Percentiles rank a stretch among this genome's conserved stretches.
Evolutionary conservation across 1,140 invertebrate genomes (phyloP).

Genomic region (Eciton burchellii): DNA sequence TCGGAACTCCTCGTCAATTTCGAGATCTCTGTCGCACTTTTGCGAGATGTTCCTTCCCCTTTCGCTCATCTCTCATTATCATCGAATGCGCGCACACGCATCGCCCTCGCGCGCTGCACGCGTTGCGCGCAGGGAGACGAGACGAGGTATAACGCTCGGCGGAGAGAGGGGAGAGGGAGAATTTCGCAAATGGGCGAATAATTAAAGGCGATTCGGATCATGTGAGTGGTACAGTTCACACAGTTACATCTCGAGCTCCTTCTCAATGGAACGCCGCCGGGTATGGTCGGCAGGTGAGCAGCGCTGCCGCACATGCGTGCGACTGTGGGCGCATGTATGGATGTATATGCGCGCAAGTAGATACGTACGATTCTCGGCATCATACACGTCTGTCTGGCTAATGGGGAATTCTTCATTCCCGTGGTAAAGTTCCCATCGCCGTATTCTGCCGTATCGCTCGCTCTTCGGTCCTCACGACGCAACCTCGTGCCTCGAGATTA

Average conservation of each 20-base stretch:
- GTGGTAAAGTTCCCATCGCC: constrained; percentile 83
- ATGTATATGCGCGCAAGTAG: neutral
- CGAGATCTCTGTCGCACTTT: neutral
- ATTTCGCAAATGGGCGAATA: constrained; percentile 77
- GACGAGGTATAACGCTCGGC: neutral
- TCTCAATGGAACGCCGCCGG: constrained; percentile 76
- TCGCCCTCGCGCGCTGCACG: neutral
- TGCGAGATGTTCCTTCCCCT: constrained; percentile 50
- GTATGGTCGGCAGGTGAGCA: constrained; percentile 66
- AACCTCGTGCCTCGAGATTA: constrained; percentile 69
- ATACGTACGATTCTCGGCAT: neutral
- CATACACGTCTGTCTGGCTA: constrained; percentile 54
- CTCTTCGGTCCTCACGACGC: constrained; percentile 62
- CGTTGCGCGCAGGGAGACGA: neutral
- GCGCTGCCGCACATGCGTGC: no score
- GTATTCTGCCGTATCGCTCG: constrained; percentile 58
- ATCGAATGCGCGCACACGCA: constrained; percentile 45
- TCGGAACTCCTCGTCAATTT: constrained; percentile 24
- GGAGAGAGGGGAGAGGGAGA: constrained; percentile 12
- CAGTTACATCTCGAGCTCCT: constrained; percentile 74
- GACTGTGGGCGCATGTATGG: no score
- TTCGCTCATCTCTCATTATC: constrained; percentile 57
- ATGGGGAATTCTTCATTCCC: constrained; percentile 76
- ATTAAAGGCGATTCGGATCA: constrained; percentile 78
- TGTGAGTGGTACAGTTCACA: constrained; percentile 82